A percentile compares a stretch with the other conserved stretches of the same genome.
These are phyloP conservation scores for Tolmerus cingulatus DNA, from an alignment of 2,888 invertebrate genomes.

Conservation along the genomic window DNA sequence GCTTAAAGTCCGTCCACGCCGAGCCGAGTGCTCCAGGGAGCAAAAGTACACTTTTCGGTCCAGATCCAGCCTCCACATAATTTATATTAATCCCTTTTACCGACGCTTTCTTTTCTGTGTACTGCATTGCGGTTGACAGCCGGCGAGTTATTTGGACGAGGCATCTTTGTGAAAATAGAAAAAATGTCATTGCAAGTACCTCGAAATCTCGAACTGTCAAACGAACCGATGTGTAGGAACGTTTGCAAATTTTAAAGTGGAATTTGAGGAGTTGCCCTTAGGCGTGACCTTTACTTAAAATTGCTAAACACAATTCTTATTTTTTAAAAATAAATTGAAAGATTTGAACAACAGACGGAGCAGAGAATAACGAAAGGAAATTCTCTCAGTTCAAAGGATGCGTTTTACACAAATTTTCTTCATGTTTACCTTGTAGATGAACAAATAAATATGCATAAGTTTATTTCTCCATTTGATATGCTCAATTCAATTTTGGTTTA, in stretches of 20 bases:
- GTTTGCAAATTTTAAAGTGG: background rate
- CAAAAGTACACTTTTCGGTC: constrained; percentile 67
- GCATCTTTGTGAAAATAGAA: background rate
- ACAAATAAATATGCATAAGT: no score
- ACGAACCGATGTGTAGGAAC: background rate
- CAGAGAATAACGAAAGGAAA: no score
- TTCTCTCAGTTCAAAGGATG: no score
- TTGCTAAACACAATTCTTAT: background rate
- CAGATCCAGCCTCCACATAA: constrained; percentile 68
- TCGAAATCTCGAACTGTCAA: background rate
- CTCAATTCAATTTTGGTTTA: no score
- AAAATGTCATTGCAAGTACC: background rate
- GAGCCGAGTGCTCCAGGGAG: constrained; percentile 85
- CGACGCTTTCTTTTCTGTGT: constrained; percentile 68
- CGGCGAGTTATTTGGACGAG: background rate
- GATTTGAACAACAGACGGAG: no score
- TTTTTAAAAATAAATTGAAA: no score
- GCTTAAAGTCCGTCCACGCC: constrained; percentile 83
- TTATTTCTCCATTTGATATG: no score
- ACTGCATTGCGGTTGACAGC: background rate
- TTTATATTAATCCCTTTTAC: constrained; percentile 71
- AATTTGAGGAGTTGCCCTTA: background rate
- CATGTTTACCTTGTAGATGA: no score
- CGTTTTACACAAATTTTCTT: no score
- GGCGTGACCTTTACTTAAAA: background rate